phyloP scores from a whole-genome alignment of 2,113 vertebrate species.

The Anhinga rufa region DNA sequence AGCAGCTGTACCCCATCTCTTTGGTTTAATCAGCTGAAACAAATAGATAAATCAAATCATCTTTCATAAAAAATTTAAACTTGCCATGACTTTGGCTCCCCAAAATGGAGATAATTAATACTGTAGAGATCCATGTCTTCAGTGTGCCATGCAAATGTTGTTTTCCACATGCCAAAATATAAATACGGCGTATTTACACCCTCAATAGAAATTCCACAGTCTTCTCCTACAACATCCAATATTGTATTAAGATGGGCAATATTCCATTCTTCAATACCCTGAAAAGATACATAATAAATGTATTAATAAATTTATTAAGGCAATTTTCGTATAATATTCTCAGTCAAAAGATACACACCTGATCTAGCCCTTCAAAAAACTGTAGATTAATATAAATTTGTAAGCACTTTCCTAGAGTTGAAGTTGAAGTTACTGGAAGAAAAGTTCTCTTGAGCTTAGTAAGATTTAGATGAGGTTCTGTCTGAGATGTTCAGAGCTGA shows the following conservation, averaged over 20 bases:
- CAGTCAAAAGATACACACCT: not conserved
- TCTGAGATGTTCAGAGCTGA: not conserved
- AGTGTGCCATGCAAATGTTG: constrained; percentile 95
- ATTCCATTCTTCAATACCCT: constrained; percentile 95
- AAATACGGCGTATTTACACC: constrained; percentile 96
- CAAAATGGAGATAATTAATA: constrained; percentile 98
- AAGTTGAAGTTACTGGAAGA: not conserved
- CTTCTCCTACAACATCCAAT: constrained; percentile 91
- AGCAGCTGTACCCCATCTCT: not conserved
- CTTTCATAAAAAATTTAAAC: constrained; percentile 51
- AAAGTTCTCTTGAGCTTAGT: not conserved
- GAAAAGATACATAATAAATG: not conserved
- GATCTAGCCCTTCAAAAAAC: not conserved
- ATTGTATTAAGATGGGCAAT: constrained; percentile 91
- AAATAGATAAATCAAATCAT: not conserved
- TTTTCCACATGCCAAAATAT: constrained; percentile 99
- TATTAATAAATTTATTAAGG: not conserved
- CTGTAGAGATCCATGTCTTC: constrained; percentile 99
- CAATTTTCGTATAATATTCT: not conserved
- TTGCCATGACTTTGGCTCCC: constrained; percentile 96
- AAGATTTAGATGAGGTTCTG: not conserved
- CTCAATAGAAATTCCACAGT: constrained; percentile 93
- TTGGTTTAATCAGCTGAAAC: not conserved
- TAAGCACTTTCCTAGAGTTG: not conserved
- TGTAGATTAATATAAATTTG: not conserved